phyloP scores from a whole-genome alignment of 2,113 vertebrate genomes.

The Phoenicopterus ruber region DNA sequence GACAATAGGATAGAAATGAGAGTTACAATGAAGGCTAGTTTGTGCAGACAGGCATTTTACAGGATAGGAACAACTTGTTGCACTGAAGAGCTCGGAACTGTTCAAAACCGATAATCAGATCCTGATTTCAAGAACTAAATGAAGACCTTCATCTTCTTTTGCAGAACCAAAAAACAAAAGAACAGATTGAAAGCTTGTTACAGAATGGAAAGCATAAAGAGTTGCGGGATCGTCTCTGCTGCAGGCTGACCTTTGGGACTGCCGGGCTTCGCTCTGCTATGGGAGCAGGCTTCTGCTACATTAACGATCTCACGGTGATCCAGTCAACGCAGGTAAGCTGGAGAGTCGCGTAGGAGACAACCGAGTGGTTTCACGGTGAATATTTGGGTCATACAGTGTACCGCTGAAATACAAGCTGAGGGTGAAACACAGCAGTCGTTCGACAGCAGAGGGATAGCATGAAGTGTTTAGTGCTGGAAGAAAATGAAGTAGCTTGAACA shows the following conservation, averaged over 20 bases:
- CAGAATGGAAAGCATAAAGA: constrained; percentile 74
- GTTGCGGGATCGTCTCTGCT: constrained; percentile 81
- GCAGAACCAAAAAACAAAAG: constrained; percentile 86
- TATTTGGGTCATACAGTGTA: fast-evolving
- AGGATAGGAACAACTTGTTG: background rate
- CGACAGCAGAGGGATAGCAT: fast-evolving
- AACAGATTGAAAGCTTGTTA: constrained; percentile 83
- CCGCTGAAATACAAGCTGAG: background rate
- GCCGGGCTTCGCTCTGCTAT: constrained; percentile 90
- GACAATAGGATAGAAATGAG: background rate
- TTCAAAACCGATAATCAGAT: fast-evolving
- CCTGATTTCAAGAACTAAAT: background rate
- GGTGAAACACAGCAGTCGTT: background rate
- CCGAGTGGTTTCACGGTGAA: fast-evolving
- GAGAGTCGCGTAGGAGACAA: fast-evolving
- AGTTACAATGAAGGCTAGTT: fast-evolving
- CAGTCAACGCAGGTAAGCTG: constrained; percentile 88
- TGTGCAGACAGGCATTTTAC: fast-evolving
- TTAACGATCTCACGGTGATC: constrained; percentile 95
- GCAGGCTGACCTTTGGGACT: constrained; percentile 88
- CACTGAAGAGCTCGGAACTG: background rate
- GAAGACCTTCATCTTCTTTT: background rate
- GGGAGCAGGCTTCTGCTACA: constrained; percentile 91
- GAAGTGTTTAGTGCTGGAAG: background rate
- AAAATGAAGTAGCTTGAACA: background rate